These are phyloP conservation scores for Crocuta crocuta DNA, from an alignment of 2,113 vertebrate species.

Conservation along the genomic window DNA sequence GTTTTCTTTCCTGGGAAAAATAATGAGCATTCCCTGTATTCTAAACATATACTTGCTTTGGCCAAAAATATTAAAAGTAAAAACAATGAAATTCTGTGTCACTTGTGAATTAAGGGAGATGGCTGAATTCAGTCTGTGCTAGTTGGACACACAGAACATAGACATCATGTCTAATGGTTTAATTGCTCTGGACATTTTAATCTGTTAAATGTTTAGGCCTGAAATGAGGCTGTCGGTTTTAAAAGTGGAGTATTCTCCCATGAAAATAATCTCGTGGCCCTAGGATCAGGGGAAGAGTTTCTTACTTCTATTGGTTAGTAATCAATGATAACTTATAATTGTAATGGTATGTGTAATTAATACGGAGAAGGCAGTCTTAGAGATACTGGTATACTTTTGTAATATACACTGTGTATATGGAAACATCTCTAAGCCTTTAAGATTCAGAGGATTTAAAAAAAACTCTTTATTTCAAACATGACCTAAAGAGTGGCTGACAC, in stretches of 20 bases:
- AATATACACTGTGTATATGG: neutral
- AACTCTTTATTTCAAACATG: conserved; percentile 16
- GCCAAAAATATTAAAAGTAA: conserved; percentile 19
- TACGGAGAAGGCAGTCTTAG: neutral
- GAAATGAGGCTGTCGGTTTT: neutral
- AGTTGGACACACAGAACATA: neutral
- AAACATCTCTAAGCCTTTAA: neutral
- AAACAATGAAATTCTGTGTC: neutral
- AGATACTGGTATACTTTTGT: neutral
- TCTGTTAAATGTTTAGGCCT: neutral
- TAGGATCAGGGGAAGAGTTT: neutral
- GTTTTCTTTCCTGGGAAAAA: conserved; percentile 23
- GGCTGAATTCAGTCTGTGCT: neutral
- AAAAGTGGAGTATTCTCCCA: neutral
- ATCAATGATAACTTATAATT: conserved; percentile 2
- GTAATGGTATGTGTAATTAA: neutral
- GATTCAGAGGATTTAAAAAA: neutral
- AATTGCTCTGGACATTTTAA: neutral
- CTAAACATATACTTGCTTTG: neutral
- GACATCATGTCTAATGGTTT: neutral
- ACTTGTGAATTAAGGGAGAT: neutral
- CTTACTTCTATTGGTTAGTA: neutral
- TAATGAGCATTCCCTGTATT: neutral
- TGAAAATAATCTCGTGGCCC: neutral
- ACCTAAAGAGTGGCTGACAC: neutral